phyloP scores from a whole-genome alignment of 2,888 invertebrate species.

The Pyralis farinalis region DNA sequence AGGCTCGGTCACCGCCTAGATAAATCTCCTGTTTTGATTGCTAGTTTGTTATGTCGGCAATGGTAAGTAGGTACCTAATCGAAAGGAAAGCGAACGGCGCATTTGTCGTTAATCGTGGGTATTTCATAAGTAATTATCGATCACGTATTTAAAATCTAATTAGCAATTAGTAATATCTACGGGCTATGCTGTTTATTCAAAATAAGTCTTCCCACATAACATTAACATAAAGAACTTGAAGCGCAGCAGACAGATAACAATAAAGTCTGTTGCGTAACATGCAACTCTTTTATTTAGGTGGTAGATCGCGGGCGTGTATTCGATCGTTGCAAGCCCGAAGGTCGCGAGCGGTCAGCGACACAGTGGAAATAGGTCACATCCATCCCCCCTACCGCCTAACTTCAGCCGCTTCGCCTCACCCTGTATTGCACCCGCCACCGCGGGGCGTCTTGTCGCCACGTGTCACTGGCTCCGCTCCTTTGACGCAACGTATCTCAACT shows the following conservation, averaged over 20 bases:
- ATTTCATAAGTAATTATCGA: constrained; percentile 7
- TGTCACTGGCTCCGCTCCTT: constrained; percentile 32
- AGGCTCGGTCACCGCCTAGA: constrained; percentile 48
- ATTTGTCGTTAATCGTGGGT: neutral
- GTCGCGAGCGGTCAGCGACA: constrained; percentile 74
- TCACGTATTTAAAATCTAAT: constrained; percentile 9
- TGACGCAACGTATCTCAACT: neutral
- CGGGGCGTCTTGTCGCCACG: constrained; percentile 37
- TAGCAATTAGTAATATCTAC: neutral
- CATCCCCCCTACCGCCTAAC: constrained; percentile 24
- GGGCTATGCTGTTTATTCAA: neutral
- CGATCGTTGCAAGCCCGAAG: constrained; percentile 68
- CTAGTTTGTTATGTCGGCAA: constrained; percentile 33
- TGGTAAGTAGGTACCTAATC: constrained; percentile 16
- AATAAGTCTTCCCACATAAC: constrained; percentile 1
- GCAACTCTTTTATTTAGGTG: constrained; percentile 51
- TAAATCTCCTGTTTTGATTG: constrained; percentile 52
- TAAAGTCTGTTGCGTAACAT: constrained; percentile 51
- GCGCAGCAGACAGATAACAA: constrained; percentile 37
- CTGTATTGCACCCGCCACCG: constrained; percentile 20
- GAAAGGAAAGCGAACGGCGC: constrained; percentile 14
- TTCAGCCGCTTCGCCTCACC: constrained; percentile 18
- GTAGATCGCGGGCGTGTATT: constrained; percentile 46
- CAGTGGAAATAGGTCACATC: constrained; percentile 61
- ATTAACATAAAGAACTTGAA: constrained; percentile 18